These are phyloP conservation scores for Amphipyra tragopoginis DNA, from an alignment of 2,888 invertebrate species.

Conservation along the genomic window DNA sequence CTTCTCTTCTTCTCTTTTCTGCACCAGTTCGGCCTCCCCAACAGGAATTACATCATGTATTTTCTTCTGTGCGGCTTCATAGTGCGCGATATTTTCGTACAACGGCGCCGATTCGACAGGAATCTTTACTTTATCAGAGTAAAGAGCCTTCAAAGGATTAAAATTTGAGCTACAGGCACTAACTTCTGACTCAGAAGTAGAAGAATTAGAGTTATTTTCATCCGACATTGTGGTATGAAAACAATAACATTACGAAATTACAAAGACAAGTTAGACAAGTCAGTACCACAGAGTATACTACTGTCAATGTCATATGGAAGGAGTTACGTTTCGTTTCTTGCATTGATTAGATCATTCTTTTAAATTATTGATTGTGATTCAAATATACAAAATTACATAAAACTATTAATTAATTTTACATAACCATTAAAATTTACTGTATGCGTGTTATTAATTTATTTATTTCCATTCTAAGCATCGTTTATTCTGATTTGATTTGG, in stretches of 20 bases:
- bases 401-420: background rate
- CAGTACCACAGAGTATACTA: no score
- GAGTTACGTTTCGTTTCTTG: constrained; percentile 53
- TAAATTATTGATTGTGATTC: background rate
- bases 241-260: constrained; percentile 31
- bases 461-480: background rate
- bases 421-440: background rate
- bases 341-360: background rate
- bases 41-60: constrained; percentile 65
- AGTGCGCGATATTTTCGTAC: constrained; percentile 93
- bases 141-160: constrained; percentile 93
- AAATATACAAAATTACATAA: background rate
- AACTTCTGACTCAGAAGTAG: constrained; percentile 83
- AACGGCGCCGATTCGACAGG: constrained; percentile 90
- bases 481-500: constrained; percentile 15
- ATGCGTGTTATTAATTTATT: background rate
- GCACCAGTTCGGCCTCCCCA: constrained; percentile 70
- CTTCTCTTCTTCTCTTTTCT: constrained; percentile 78
- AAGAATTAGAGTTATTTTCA: constrained; percentile 73
- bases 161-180: constrained; percentile 87
- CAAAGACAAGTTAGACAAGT: background rate
- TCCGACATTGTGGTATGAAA: constrained; percentile 69
- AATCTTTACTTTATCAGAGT: constrained; percentile 87
- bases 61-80: constrained; percentile 73
- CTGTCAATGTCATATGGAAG: constrained; percentile 2